Percentiles rank a stretch among this genome's conserved stretches.
phyloP scores from a whole-genome alignment of 2,797 vertebrate genomes.

The Enteromius mattozi region DNA sequence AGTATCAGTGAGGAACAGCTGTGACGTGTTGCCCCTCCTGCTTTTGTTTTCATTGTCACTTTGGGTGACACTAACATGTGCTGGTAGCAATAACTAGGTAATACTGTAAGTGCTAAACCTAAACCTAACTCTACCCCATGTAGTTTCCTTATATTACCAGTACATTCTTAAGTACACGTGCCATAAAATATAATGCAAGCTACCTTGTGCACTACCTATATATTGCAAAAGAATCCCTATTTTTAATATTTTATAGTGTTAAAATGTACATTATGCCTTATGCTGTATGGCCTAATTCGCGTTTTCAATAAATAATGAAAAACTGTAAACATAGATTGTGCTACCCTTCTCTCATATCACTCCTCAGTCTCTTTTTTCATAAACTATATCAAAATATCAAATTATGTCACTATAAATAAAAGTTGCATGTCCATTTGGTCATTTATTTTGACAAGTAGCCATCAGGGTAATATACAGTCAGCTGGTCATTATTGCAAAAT shows the following conservation, averaged over 20 bases:
- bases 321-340: neutral
- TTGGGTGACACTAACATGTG: neutral
- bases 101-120: too few species aligned
- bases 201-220: neutral
- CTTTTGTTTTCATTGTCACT: slow-evolving; percentile 3
- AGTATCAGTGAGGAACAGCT: neutral
- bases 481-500: neutral
- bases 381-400: neutral
- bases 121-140: too few species aligned
- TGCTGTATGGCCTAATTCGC: neutral
- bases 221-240: neutral
- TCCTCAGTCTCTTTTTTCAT: neutral
- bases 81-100: too few species aligned
- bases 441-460: neutral
- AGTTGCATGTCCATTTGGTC: neutral
- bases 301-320: neutral
- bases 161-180: too few species aligned
- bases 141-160: too few species aligned
- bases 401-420: neutral
- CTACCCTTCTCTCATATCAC: neutral
- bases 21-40: neutral
- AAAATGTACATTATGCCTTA: neutral
- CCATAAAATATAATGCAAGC: too few species aligned
- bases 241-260: neutral
- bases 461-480: neutral